Evolutionary conservation across 2,888 invertebrate species (phyloP).

Genomic region (Dyspetes luteomarginatus): DNA sequence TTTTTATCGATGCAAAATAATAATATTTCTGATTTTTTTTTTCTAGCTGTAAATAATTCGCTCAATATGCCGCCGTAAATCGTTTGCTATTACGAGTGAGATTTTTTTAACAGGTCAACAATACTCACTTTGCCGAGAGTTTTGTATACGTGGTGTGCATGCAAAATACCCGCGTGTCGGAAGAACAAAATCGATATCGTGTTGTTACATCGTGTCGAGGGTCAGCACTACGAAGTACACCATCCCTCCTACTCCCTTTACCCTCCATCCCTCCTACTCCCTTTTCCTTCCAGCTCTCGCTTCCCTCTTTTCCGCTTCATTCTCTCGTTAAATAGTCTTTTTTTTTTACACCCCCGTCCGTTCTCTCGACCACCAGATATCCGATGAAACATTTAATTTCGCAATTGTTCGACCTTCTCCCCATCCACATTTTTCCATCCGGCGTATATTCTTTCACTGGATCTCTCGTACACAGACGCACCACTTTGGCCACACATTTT

Average conservation of each 20-base stretch:
- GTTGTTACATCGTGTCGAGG: constrained; percentile 63
- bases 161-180: constrained; percentile 44
- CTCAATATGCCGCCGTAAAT: constrained; percentile 24
- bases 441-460: constrained; percentile 31
- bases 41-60: constrained; percentile 4
- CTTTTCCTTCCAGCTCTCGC: constrained; percentile 9
- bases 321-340: constrained; percentile 42
- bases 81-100: constrained; percentile 42
- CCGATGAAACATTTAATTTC: constrained; percentile 62
- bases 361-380: constrained; percentile 56
- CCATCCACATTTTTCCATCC: constrained; percentile 13
- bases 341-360: constrained; percentile 44
- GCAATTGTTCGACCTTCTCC: constrained; percentile 52
- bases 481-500: not conserved
- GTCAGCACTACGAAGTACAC: constrained; percentile 60
- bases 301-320: constrained; percentile 15
- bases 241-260: too few species aligned
- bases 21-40: not conserved
- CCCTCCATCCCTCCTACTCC: not conserved
- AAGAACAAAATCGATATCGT: constrained; percentile 63
- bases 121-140: constrained; percentile 49
- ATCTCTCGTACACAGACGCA: constrained; percentile 5
- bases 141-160: constrained; percentile 32
- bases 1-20: not conserved
- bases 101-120: constrained; percentile 61